Conservation (phyloP, 2,113 vertebrate genomes). For the Lycaon pictus region DNA sequence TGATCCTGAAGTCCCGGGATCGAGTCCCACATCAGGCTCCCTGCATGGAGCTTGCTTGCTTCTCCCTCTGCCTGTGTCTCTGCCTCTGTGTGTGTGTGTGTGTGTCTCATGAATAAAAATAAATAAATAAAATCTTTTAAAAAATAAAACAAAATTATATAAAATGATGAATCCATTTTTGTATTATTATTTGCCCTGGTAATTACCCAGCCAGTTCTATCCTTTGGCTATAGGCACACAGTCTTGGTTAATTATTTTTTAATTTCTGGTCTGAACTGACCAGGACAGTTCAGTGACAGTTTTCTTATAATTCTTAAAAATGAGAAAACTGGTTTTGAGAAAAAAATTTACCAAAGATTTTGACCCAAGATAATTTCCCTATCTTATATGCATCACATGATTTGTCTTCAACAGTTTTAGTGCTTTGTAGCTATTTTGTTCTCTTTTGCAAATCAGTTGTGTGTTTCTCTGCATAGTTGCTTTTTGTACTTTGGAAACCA, state of each 20-base stretch:
- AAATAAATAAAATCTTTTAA: too few relatives aligned
- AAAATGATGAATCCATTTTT: background rate
- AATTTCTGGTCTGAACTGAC: background rate
- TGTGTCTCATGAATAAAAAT: too few relatives aligned
- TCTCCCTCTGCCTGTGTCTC: too few relatives aligned
- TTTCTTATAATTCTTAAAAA: conserved; percentile 52
- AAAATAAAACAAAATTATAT: background rate
- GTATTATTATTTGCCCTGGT: background rate
- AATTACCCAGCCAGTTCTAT: background rate
- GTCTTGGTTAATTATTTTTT: background rate
- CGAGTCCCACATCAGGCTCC: too few relatives aligned
- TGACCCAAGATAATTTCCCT: background rate
- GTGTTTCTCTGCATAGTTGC: background rate
- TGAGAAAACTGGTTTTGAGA: background rate
- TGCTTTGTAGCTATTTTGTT: background rate
- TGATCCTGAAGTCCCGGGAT: too few relatives aligned
- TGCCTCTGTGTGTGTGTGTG: too few relatives aligned
- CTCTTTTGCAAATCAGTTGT: background rate
- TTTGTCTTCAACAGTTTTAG: background rate
- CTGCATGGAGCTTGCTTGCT: too few relatives aligned
- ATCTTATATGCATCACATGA: background rate
- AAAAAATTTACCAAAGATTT: background rate
- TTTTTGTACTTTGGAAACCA: background rate
- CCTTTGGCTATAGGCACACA: background rate
- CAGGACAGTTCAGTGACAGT: background rate